Conservation (phyloP, 2,888 invertebrate species). For the Limnephilus lunatus region DNA sequence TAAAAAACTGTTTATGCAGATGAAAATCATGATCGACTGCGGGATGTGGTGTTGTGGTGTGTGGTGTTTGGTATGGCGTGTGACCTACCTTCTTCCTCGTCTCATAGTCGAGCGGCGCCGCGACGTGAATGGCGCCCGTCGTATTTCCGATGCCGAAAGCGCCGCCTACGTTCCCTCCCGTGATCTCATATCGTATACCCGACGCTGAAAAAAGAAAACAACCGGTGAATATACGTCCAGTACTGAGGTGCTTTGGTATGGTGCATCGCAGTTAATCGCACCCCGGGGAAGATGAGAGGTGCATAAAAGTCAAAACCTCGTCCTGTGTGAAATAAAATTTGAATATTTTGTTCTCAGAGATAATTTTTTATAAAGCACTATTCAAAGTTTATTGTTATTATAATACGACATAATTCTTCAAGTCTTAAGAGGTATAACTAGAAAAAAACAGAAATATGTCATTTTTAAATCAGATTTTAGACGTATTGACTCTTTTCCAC, state of each 20-base stretch:
- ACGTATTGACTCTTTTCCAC: no score
- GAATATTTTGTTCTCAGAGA: background rate
- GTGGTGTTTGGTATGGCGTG: background rate
- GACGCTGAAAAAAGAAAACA: conserved; percentile 70
- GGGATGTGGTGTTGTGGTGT: background rate
- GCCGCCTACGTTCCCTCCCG: conserved; percentile 76
- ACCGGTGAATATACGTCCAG: background rate
- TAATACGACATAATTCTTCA: no score
- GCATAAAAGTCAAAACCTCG: background rate
- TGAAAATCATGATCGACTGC: background rate
- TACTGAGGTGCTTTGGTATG: background rate
- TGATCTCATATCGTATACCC: conserved; percentile 77
- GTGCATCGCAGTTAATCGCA: background rate
- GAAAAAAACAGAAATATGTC: no score
- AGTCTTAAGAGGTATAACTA: no score
- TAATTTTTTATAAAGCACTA: background rate
- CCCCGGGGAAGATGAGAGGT: background rate
- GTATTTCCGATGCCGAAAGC: conserved; percentile 77
- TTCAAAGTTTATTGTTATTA: no score
- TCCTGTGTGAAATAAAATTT: background rate
- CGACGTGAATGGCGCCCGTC: conserved; percentile 78
- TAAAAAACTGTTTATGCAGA: background rate
- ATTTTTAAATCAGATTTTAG: no score
- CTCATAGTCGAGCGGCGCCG: conserved; percentile 77
- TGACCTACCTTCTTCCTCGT: conserved; percentile 73